A percentile compares a stretch with the other conserved stretches of the same genome.
Conservation (phyloP, 1,140 invertebrate genomes). For the Drosophila aff. region DNA sequence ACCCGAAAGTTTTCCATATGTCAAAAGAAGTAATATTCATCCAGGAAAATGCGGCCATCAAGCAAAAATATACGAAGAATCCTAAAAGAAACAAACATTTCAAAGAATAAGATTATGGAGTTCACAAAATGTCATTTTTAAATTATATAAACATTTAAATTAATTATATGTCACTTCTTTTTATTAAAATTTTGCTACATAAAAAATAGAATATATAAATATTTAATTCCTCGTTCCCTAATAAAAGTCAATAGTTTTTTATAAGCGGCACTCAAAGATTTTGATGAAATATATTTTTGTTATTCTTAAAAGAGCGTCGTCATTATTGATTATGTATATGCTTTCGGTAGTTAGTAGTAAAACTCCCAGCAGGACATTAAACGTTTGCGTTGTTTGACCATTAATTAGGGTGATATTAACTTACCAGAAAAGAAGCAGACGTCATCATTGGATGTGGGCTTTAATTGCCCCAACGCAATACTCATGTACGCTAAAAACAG, state of each 20-base stretch:
- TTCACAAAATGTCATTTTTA: not conserved
- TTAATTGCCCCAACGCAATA: conserved; percentile 86
- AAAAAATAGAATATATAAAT: not conserved
- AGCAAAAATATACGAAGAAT: conserved; percentile 92
- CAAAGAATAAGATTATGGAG: no score
- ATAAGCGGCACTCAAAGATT: not conserved
- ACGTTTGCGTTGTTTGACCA: conserved; percentile 3
- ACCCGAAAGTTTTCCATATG: conserved; percentile 95
- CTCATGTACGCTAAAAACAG: conserved; percentile 88
- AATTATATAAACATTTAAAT: not conserved
- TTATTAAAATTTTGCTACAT: not conserved
- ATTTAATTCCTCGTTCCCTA: not conserved
- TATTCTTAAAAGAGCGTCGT: not conserved
- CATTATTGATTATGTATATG: not conserved
- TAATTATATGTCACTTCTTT: not conserved
- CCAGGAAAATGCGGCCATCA: conserved; percentile 95
- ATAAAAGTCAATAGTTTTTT: not conserved
- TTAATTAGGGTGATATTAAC: conserved; percentile 11
- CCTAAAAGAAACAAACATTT: conserved; percentile 86
- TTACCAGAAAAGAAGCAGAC: conserved; percentile 76
- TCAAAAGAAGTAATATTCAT: conserved; percentile 95
- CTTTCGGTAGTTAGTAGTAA: no score
- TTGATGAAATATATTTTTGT: not conserved
- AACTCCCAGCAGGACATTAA: conserved; percentile 6
- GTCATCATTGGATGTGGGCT: conserved; percentile 70